Percentiles rank a stretch among this genome's conserved stretches.
phyloP scores from a whole-genome alignment of 1,140 invertebrate species.

The Ganaspis sp. region DNA sequence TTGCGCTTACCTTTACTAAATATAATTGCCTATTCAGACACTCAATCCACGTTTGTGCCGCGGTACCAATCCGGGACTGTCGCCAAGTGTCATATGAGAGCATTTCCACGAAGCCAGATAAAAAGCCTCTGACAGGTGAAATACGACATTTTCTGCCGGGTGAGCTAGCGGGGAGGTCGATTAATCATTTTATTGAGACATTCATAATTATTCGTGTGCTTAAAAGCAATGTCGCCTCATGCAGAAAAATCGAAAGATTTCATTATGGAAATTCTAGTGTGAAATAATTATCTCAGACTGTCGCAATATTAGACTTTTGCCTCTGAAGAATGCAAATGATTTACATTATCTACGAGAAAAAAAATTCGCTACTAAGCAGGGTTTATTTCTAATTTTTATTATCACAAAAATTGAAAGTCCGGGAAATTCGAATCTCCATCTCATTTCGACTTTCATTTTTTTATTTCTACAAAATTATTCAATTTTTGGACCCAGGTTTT shows the following conservation, averaged over 20 bases:
- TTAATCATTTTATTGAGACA: slow-evolving; percentile 20
- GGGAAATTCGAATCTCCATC: too few species aligned
- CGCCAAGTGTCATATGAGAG: slow-evolving; percentile 65
- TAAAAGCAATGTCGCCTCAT: slow-evolving; percentile 38
- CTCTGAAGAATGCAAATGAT: not conserved
- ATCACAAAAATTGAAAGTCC: too few species aligned
- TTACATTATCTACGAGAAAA: too few species aligned
- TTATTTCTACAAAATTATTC: too few species aligned
- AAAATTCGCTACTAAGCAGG: too few species aligned
- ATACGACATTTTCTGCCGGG: slow-evolving; percentile 52
- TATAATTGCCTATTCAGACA: slow-evolving; percentile 53
- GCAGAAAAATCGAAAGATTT: slow-evolving; percentile 56
- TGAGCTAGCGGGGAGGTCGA: not conserved
- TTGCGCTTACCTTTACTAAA: slow-evolving; percentile 53
- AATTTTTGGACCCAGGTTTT: too few species aligned
- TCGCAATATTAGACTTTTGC: too few species aligned
- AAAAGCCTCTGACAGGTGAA: slow-evolving; percentile 58
- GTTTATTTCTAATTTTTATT: too few species aligned
- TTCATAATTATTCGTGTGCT: slow-evolving; percentile 18
- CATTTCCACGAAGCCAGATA: slow-evolving; percentile 67
- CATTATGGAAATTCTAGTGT: too few species aligned
- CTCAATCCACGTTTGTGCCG: slow-evolving; percentile 56
- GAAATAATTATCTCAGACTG: too few species aligned
- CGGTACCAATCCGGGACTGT: slow-evolving; percentile 61
- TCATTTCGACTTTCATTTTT: too few species aligned